These are phyloP conservation scores for Cheilosia scutellata DNA, from an alignment of 2,888 invertebrate genomes.

Conservation along the genomic window DNA sequence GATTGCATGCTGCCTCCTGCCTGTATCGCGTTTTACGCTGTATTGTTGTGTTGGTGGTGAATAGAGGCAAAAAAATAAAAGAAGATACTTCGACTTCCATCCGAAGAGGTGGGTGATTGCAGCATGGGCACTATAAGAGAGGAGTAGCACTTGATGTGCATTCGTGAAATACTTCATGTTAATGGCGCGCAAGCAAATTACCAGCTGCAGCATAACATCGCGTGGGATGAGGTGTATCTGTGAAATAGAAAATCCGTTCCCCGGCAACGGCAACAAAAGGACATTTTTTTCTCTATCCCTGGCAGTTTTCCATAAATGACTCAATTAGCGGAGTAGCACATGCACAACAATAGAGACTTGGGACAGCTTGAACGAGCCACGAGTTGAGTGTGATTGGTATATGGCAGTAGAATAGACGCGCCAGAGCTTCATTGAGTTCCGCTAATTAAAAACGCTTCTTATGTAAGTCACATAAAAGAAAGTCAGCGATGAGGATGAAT, in stretches of 20 bases:
- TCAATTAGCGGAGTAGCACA: conserved; percentile 73
- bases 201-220: conserved; percentile 59
- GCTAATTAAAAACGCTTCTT: conserved; percentile 71
- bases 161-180: conserved; percentile 68
- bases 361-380: conserved; percentile 50
- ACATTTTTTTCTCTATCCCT: neutral
- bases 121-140: conserved; percentile 21
- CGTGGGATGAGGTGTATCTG: conserved; percentile 50
- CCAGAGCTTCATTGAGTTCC: conserved; percentile 57
- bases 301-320: conserved; percentile 69
- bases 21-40: neutral
- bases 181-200: conserved; percentile 69
- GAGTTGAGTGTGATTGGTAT: conserved; percentile 62
- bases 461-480: conserved; percentile 27
- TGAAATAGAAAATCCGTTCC: conserved; percentile 36
- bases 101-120: conserved; percentile 12
- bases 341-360: conserved; percentile 46
- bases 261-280: neutral
- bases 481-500: neutral
- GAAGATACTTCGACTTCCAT: conserved; percentile 47
- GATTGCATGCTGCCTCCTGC: conserved; percentile 15
- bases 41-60: conserved; percentile 2
- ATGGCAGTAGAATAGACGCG: conserved; percentile 14
- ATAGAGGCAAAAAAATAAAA: conserved; percentile 25
- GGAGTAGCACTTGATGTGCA: conserved; percentile 70